These are phyloP conservation scores for Pollenia angustigena DNA, from an alignment of 2,888 invertebrate genomes.

Conservation along the genomic window DNA sequence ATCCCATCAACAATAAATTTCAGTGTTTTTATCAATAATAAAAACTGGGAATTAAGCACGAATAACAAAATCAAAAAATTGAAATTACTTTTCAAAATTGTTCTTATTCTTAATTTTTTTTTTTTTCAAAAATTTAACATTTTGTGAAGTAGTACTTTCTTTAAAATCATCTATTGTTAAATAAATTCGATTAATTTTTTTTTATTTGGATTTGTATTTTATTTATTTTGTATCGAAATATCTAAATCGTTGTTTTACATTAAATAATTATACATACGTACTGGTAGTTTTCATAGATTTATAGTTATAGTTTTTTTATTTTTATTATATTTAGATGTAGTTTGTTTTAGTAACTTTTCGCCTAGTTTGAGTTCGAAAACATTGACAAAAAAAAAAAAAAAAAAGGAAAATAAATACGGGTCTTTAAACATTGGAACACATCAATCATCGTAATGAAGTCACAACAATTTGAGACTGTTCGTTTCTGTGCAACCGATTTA, in stretches of 20 bases:
- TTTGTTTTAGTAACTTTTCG: slow-evolving; percentile 58
- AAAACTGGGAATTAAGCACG: too few species aligned
- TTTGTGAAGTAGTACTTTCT: too few species aligned
- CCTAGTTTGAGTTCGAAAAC: slow-evolving; percentile 71
- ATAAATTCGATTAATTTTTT: neutral
- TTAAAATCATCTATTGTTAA: too few species aligned
- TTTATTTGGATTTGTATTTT: slow-evolving; percentile 47
- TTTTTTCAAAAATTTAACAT: too few species aligned
- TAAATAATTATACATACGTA: slow-evolving; percentile 57
- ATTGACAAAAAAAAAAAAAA: slow-evolving; percentile 7
- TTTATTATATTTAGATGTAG: neutral
- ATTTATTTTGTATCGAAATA: slow-evolving; percentile 71
- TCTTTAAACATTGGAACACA: slow-evolving; percentile 49
- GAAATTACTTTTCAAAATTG: too few species aligned
- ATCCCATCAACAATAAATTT: too few species aligned
- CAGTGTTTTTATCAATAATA: too few species aligned
- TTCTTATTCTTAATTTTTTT: too few species aligned
- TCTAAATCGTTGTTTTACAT: slow-evolving; percentile 63
- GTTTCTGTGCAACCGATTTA: neutral
- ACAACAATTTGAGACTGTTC: slow-evolving; percentile 13
- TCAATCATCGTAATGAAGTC: slow-evolving; percentile 24
- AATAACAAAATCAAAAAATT: too few species aligned
- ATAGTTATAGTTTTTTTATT: slow-evolving; percentile 13
- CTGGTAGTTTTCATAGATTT: slow-evolving; percentile 37
- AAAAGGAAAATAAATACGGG: slow-evolving; percentile 21